Evolutionary conservation across 1,140 invertebrate genomes (phyloP).

Genomic region (Aphelenchoides fujianensis): DNA sequence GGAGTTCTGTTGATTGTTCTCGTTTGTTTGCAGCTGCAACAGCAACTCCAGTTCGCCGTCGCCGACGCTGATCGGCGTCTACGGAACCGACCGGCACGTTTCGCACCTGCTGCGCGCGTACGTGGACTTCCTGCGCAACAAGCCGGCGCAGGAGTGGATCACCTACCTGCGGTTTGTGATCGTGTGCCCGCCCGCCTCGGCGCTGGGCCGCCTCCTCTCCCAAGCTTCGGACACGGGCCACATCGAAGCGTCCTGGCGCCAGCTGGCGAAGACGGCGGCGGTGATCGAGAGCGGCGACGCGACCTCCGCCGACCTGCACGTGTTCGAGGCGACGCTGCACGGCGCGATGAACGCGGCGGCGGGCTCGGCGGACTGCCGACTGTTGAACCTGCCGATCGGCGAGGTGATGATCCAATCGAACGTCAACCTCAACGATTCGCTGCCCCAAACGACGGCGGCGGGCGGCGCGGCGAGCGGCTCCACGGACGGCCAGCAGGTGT

Average conservation of each 20-base stretch:
- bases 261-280: conserved; percentile 19
- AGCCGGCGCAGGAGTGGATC: conserved; percentile 81
- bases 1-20: too few relatives aligned
- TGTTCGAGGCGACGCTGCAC: conserved; percentile 35
- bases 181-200: conserved; percentile 70
- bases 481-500: conserved; percentile 30
- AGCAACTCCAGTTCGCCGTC: conserved; percentile 78
- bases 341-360: neutral
- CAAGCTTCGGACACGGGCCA: conserved; percentile 43
- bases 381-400: conserved; percentile 39
- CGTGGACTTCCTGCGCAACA: conserved; percentile 81
- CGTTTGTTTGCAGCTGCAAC: conserved; percentile 77
- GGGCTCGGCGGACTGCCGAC: conserved; percentile 23
- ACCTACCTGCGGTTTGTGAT: conserved; percentile 81
- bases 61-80: conserved; percentile 78
- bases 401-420: conserved; percentile 47
- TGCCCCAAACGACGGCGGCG: neutral
- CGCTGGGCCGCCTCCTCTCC: conserved; percentile 36
- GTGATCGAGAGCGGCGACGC: conserved; percentile 24
- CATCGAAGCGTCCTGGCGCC: conserved; percentile 38
- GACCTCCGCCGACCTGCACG: conserved; percentile 7
- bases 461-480: conserved; percentile 7
- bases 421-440: conserved; percentile 1
- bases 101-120: conserved; percentile 82
- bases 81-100: conserved; percentile 81